phyloP scores from a whole-genome alignment of 1,140 invertebrate species.

The Drosophila setifemur region DNA sequence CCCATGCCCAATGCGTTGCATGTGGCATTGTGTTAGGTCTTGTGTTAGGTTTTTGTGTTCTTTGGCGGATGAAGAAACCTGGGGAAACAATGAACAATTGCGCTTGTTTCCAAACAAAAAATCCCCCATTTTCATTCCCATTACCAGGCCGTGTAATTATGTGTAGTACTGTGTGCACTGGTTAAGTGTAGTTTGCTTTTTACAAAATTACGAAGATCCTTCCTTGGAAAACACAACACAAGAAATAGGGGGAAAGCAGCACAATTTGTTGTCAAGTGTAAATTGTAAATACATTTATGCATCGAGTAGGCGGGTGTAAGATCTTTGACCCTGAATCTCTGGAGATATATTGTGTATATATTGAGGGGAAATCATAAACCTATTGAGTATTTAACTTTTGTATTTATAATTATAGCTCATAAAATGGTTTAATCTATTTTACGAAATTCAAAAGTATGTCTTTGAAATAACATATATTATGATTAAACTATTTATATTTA shows the following conservation, averaged over 20 bases:
- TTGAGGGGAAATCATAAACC: too few relatives aligned
- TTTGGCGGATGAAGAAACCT: neutral
- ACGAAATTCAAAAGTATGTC: neutral
- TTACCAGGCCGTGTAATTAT: too few relatives aligned
- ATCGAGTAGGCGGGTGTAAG: too few relatives aligned
- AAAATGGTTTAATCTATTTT: too few relatives aligned
- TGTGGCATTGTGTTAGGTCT: conserved; percentile 40
- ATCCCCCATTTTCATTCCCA: too few relatives aligned
- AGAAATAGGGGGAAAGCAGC: neutral
- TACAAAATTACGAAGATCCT: conserved; percentile 50
- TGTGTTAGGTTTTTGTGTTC: neutral
- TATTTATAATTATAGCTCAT: too few relatives aligned
- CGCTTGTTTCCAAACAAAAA: neutral
- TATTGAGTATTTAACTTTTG: too few relatives aligned
- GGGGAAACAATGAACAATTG: conserved; percentile 53
- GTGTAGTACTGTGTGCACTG: conserved; percentile 7
- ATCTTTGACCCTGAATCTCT: conserved; percentile 9
- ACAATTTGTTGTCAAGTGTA: conserved; percentile 3
- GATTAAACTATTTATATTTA: too few relatives aligned
- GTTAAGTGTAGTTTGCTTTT: conserved; percentile 56
- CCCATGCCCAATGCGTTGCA: conserved; percentile 55
- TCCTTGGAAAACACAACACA: neutral
- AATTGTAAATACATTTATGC: too few relatives aligned
- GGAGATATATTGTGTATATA: neutral
- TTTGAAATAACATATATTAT: too few relatives aligned